Percentiles rank a stretch among this genome's conserved stretches.
phyloP scores from a whole-genome alignment of 2,888 invertebrate genomes.

The Cinara cedri region DNA sequence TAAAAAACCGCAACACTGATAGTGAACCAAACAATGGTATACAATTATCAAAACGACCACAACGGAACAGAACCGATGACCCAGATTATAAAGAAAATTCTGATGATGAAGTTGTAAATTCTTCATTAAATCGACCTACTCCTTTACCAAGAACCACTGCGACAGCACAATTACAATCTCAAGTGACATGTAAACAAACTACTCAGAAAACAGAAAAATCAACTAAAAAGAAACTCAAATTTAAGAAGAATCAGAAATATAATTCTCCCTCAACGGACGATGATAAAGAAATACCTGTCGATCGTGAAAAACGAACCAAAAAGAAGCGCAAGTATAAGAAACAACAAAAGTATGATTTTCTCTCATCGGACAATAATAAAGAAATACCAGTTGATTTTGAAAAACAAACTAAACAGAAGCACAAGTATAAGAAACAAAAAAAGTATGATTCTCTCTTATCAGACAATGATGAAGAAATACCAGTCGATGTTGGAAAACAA shows the following conservation, averaged over 20 bases:
- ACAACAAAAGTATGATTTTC: too few relatives aligned
- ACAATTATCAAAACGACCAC: constrained; percentile 33
- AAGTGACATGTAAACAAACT: constrained; percentile 60
- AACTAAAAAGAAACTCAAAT: constrained; percentile 64
- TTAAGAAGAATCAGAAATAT: constrained; percentile 67
- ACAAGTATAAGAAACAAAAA: constrained; percentile 62
- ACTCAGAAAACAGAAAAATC: constrained; percentile 65
- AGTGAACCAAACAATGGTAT: constrained; percentile 62
- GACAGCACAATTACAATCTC: constrained; percentile 58
- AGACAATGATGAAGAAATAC: constrained; percentile 79
- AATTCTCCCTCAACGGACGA: constrained; percentile 84
- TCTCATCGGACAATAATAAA: too few relatives aligned
- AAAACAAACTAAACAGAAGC: constrained; percentile 64
- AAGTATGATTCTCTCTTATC: constrained; percentile 85
- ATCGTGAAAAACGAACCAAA: too few relatives aligned
- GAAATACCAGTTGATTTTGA: too few relatives aligned
- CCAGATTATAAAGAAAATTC: constrained; percentile 51
- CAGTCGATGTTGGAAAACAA: too few relatives aligned
- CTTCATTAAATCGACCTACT: constrained; percentile 42
- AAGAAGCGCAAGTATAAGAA: too few relatives aligned
- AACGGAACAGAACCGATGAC: constrained; percentile 36
- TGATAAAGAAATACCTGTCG: too few relatives aligned
- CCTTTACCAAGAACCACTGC: constrained; percentile 59
- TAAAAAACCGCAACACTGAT: constrained; percentile 76
- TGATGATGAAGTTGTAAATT: constrained; percentile 23